Evolutionary conservation across 2,888 invertebrate genomes (phyloP), one percentile per base, ranked within the genome.

Genomic region (Therioaphis trifolii): DNA sequence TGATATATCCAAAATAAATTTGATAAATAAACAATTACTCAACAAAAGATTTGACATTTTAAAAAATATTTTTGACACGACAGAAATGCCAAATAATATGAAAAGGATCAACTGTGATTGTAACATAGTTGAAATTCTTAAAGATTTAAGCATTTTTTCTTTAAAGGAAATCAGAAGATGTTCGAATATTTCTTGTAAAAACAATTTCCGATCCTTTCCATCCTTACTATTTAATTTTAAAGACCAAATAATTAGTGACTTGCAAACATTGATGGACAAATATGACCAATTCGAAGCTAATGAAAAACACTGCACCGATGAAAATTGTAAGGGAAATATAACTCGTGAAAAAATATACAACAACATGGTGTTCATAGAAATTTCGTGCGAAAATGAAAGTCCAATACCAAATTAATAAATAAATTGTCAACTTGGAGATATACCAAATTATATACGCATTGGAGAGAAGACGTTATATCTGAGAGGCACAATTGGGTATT

Each of bases 101-200:
- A 24, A 24, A 58, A 21, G 58, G 24, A 58, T 58, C 11, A 24
- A 58, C 24, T 58, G 58, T 58, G 58, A 58, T 58, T 58, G 58
- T 24, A 58, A 58, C 58, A 4, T 58, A 24, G 24, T 58, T 58
- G 58, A 58, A 58, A 58, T 58, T 58, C 58, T 24, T 58, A 58
- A 24, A 58, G 12, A 58, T 58, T 58, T 58, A 24, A 58, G 15
- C 58, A 58, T 58, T 58, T 15, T 14, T 21, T 58, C 21, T 24
- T 12, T 58, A 14, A 58, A 58, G 1, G 24, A 58, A 58, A 58
- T 58, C 3, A 58, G 15, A 49, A 49, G n/a, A n/a, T n/a, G n/a
- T n/a, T n/a, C n/a, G n/a, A n/a, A n/a, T n/a, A n/a, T n/a, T n/a
- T n/a, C n/a, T n/a, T n/a, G n/a, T n/a, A n/a, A n/a, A n/a, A n/a